Base-by-base conservation (phyloP, 2,888 invertebrate genomes). In the Chironomus riparius region DNA sequence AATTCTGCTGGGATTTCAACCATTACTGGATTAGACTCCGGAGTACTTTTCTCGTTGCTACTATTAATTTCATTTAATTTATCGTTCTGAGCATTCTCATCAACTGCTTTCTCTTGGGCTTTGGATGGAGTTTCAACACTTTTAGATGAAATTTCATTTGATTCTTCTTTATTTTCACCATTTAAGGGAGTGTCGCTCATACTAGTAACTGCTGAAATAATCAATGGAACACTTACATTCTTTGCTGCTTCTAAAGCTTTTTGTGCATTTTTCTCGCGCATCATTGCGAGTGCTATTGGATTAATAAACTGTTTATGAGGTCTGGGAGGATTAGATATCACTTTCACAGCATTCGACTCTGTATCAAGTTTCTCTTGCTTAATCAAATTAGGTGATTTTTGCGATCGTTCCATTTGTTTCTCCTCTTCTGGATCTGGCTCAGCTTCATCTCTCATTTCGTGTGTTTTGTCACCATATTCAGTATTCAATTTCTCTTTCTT, bases 361-460 rank as follows among this genome's bases (percentile, higher is more conserved):
- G 75, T 38, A 24, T 68, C 75, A 18, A 74, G 4, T 18, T 68
- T 74, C 22, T 74, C 74, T 74, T 65, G 6, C 18, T 74, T 74
- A 13, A 74, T 74, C 2, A 38, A 7, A 15, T 28, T 65, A 15
- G 61, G 21, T 38, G 61, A 7, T 38, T 24, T n/a, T 47, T 18
- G 5, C 1, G 4, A 2, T 24, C 12, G 6, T 10, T 48, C 22
- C 24, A 68, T 50, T 5, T 62, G 22, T 13, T 6, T 50, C 18
- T 76, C 76, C 13, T 69, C 76, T 10, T 76, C 47, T n/a, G 69
- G 47, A 38, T 69, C 76, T 18, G 68, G 21, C 4, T 56, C 69
- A 21, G 68, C 68, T 12, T 56, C 76, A 56, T 76, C 76, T 15
- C 68, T 24, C 47, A 21, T 38, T 10, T 38, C 38, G 10, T 10